Percentiles rank a stretch among this genome's conserved stretches.
Conservation (phyloP, 1,140 invertebrate species). For the Danaus melanippus region DNA sequence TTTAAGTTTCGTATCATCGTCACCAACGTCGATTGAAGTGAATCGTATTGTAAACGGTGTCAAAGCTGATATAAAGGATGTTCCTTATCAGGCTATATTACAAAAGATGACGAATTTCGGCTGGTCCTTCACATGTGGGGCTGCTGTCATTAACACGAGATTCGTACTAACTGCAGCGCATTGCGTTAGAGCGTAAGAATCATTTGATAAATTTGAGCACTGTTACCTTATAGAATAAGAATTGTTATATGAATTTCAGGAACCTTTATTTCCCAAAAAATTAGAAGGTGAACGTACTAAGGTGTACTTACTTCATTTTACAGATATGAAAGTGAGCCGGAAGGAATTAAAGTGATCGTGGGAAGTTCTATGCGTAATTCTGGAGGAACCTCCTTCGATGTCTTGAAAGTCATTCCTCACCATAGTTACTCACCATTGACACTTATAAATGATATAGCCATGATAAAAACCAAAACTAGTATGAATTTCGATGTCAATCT, state of each 20-base stretch:
- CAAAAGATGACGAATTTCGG: constrained; percentile 28
- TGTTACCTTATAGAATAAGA: neutral
- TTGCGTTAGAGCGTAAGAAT: constrained; percentile 43
- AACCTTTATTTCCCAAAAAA: constrained; percentile 1
- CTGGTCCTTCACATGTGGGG: constrained; percentile 59
- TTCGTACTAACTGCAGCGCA: constrained; percentile 53
- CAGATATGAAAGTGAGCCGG: constrained; percentile 34
- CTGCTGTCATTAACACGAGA: constrained; percentile 38
- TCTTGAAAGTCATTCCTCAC: constrained; percentile 36
- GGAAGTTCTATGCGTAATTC: constrained; percentile 39
- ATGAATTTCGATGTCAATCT: constrained; percentile 40
- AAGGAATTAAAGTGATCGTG: constrained; percentile 36
- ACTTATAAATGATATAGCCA: constrained; percentile 49
- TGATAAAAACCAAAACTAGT: constrained; percentile 30
- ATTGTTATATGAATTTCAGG: constrained; percentile 4
- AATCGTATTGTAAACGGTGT: constrained; percentile 57
- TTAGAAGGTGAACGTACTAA: neutral
- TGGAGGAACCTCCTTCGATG: constrained; percentile 42
- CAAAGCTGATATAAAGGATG: constrained; percentile 41
- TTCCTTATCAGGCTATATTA: constrained; percentile 55
- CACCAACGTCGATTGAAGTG: constrained; percentile 14
- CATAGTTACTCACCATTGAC: constrained; percentile 34
- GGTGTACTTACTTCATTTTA: neutral
- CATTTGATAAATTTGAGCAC: neutral
- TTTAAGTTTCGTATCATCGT: constrained; percentile 7